A percentile compares a stretch with the other conserved stretches of the same genome.
Evolutionary conservation across 1,140 invertebrate species (phyloP).

Genomic region (Eulimnadia texana): DNA sequence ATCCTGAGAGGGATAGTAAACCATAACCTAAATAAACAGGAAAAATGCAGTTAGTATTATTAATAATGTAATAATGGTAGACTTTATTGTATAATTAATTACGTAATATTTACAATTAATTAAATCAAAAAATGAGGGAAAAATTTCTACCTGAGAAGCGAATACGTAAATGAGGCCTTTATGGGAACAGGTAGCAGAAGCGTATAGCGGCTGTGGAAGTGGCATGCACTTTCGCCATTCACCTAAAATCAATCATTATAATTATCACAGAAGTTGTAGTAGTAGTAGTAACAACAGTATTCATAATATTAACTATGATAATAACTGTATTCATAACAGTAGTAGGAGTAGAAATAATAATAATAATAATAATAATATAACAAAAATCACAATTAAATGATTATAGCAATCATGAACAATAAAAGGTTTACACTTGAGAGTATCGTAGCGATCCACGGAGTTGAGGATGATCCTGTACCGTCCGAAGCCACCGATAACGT

Average conservation of each 20-base stretch:
- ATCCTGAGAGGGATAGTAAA: constrained; percentile 17
- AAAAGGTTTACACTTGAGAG: constrained; percentile 16
- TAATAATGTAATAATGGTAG: neutral
- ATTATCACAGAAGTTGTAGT: no score
- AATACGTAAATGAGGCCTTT: constrained; percentile 22
- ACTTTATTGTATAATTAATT: neutral
- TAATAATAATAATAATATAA: neutral
- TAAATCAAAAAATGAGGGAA: neutral
- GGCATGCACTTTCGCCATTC: constrained; percentile 19
- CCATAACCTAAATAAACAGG: neutral
- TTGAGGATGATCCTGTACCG: constrained; percentile 22
- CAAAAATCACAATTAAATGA: neutral
- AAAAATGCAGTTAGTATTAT: neutral
- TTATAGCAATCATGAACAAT: neutral
- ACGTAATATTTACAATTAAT: neutral
- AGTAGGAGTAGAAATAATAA: neutral
- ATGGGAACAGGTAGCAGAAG: constrained; percentile 22
- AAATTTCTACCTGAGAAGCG: constrained; percentile 16
- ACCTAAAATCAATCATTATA: constrained; percentile 8
- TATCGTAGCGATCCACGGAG: constrained; percentile 22
- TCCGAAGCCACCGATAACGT: constrained; percentile 26
- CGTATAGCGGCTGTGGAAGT: constrained; percentile 21
- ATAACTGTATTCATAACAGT: no score
- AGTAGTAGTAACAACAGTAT: no score
- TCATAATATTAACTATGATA: no score